A percentile compares a stretch with the other conserved stretches of the same genome.
Conservation (phyloP, 2,113 vertebrate species). For the Pithys albifrons region DNA sequence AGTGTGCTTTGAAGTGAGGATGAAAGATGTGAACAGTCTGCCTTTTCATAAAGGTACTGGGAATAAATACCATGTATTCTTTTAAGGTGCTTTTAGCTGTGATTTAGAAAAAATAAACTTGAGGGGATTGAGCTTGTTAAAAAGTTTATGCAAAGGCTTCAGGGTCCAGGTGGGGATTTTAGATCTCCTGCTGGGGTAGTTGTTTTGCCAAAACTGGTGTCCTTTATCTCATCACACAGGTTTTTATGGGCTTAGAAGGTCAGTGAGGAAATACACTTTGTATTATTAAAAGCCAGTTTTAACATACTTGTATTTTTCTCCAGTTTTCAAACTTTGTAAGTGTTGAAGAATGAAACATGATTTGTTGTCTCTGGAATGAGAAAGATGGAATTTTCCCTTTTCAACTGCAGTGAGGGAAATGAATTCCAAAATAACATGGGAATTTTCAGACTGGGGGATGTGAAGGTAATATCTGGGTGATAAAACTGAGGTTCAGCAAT, state of each 20-base stretch:
- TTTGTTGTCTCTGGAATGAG: background rate
- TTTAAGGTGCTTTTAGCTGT: background rate
- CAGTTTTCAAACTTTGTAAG: background rate
- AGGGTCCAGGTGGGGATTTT: background rate
- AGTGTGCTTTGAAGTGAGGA: background rate
- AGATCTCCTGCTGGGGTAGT: background rate
- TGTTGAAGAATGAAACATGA: background rate
- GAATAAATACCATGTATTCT: background rate
- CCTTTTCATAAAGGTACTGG: background rate
- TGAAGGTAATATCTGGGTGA: background rate
- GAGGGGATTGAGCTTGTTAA: background rate
- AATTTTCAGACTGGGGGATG: background rate
- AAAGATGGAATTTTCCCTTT: background rate
- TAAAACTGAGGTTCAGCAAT: slow-evolving; percentile 23
- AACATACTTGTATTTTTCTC: background rate
- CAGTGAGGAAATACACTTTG: background rate
- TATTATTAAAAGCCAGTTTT: background rate
- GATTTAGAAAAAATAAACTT: background rate
- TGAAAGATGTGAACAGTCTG: background rate
- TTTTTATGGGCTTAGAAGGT: background rate
- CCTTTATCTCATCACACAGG: background rate
- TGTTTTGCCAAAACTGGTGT: background rate
- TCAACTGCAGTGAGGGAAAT: background rate
- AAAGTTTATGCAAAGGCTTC: background rate
- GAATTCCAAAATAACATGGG: background rate